A percentile compares a stretch with the other conserved stretches of the same genome.
Conservation (phyloP, 2,888 invertebrate genomes). For the Tillus elongatus region DNA sequence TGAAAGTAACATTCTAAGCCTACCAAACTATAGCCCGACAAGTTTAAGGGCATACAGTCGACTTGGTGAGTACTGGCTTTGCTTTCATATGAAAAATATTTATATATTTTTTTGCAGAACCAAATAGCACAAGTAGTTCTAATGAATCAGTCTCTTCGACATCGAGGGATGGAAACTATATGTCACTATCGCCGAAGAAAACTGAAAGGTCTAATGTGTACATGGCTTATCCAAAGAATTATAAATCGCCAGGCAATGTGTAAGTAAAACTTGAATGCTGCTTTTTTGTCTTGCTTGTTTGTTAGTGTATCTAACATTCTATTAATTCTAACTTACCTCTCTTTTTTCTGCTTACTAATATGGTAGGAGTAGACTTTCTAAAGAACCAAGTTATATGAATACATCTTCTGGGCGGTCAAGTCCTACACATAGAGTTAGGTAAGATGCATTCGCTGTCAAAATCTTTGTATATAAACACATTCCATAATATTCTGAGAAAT, state of each 20-base stretch:
- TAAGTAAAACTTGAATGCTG: no score
- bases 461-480: no score
- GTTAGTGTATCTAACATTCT: no score
- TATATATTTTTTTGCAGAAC: conserved; percentile 29
- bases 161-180: conserved; percentile 46
- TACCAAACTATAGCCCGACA: conserved; percentile 38
- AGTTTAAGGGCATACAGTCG: conserved; percentile 34
- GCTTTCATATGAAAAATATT: no score
- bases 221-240: conserved; percentile 43
- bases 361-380: conserved; percentile 32
- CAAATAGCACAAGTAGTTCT: conserved; percentile 63
- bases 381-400: conserved; percentile 34
- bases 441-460: conserved; percentile 20
- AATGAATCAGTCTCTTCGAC: conserved; percentile 74
- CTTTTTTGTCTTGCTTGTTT: no score
- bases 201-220: conserved; percentile 48
- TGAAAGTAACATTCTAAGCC: conserved; percentile 41
- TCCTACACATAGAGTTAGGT: conserved; percentile 33
- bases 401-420: conserved; percentile 36
- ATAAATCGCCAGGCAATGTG: conserved; percentile 44
- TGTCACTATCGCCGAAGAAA: conserved; percentile 44
- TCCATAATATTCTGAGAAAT: no score
- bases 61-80: conserved; percentile 31
- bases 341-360: no score
- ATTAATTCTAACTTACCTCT: no score